Conservation (phyloP, 1,140 invertebrate genomes). For the Ooceraea biroi region DNA sequence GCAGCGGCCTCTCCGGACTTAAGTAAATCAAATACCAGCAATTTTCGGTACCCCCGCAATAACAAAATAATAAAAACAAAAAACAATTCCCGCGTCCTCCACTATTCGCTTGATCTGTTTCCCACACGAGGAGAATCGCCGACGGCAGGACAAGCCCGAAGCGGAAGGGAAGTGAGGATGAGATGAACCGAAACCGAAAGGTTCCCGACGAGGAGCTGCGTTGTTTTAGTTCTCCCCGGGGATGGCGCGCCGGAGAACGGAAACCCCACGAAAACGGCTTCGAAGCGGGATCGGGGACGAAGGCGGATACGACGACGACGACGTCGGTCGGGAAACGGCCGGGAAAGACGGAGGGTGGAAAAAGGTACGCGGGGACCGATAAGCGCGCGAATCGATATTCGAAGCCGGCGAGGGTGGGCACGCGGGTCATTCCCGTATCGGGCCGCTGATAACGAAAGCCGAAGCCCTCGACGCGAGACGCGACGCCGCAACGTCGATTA, state of each 20-base stretch:
- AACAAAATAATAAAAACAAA: too few relatives aligned
- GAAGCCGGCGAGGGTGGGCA: slow-evolving; percentile 44
- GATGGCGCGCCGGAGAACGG: slow-evolving; percentile 54
- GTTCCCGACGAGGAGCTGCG: slow-evolving; percentile 63
- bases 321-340: slow-evolving; percentile 15
- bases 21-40: slow-evolving; percentile 15
- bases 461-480: slow-evolving; percentile 31
- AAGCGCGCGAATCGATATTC: slow-evolving; percentile 72
- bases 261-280: slow-evolving; percentile 72
- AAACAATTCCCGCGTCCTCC: slow-evolving; percentile 37
- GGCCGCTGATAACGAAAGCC: slow-evolving; percentile 38
- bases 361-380: slow-evolving; percentile 64
- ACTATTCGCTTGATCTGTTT: slow-evolving; percentile 24
- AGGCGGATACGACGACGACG: neutral
- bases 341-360: neutral
- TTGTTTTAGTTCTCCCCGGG: slow-evolving; percentile 70
- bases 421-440: slow-evolving; percentile 66
- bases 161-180: neutral
- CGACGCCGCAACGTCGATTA: slow-evolving; percentile 32
- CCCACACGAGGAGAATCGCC: neutral
- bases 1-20: neutral
- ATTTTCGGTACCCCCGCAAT: neutral
- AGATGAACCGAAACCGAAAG: slow-evolving; percentile 54
- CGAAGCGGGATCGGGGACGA: slow-evolving; percentile 29
- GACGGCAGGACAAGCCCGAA: neutral